Conservation (phyloP, 2,113 vertebrate species). For the Cochlearius cochlearius region DNA sequence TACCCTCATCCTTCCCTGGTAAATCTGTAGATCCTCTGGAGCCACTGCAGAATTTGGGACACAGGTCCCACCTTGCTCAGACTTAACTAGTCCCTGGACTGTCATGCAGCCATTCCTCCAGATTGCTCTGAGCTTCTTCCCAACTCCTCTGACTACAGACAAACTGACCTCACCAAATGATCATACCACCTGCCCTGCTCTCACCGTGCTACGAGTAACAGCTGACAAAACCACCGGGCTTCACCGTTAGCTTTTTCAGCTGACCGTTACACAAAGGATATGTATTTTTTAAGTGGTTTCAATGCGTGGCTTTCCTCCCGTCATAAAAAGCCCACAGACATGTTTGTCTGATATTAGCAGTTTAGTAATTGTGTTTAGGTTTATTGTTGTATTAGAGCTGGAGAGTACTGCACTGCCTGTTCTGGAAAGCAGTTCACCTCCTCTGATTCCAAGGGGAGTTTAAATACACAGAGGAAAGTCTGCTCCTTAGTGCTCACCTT, state of each 20-base stretch:
- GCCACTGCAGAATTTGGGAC: not conserved
- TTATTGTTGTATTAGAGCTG: not conserved
- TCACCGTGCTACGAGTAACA: not conserved
- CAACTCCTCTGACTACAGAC: not conserved
- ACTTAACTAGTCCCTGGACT: not conserved
- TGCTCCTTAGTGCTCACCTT: not conserved
- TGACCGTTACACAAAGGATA: not conserved
- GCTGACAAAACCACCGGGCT: not conserved
- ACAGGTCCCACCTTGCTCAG: not conserved
- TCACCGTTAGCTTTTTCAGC: slow-evolving; percentile 20
- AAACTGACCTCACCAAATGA: not conserved
- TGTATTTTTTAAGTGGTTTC: not conserved
- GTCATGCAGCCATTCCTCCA: not conserved
- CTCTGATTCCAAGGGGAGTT: not conserved
- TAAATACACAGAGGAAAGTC: not conserved
- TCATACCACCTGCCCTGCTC: not conserved
- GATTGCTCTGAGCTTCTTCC: not conserved
- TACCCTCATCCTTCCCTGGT: not conserved
- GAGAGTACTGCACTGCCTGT: not conserved
- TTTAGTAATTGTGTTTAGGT: not conserved
- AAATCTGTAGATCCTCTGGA: not conserved
- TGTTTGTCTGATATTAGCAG: not conserved
- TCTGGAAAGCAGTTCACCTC: not conserved
- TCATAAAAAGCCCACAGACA: not conserved
- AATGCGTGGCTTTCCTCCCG: not conserved